Base-by-base conservation (phyloP, 2,888 invertebrate genomes). In the Melanophora roralis region DNA sequence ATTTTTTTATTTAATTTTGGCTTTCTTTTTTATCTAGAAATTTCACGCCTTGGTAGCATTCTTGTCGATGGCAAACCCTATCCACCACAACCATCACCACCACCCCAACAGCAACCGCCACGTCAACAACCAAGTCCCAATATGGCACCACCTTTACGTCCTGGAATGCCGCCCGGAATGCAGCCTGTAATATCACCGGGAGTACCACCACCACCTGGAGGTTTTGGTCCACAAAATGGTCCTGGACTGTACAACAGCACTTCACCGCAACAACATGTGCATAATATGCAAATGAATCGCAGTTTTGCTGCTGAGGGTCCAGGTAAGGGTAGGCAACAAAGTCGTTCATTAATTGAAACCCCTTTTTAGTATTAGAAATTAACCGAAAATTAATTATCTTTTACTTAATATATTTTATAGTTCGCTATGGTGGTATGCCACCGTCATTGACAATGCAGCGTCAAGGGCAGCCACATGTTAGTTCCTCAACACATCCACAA, bases 61-160 rank as follows among this genome's bases (percentile, higher is more conserved):
- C 94, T 96, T 49, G 96, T 96, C 78, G 96, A 96, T 90, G 96
- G 96, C 75, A 93, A 95, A 88, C 92, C 94, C 82, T 95, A 95
- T 91, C 93, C 94, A 36, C 86, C 91, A 19, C 89, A 91, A 4
- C 91, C 90, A 38, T 90, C 91, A 8, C 86, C 86, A 51, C 89
- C 88, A 16, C 89, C 89, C n/a, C 80, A 68, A 19, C 80, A 76
- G 43, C 76, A 76, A 43, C 76, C 72, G 53, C 76, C 64, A 38
- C 88, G 88, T 27, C 88, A 88, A 45, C 90, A 89, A 67, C 90
- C 87, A 77, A 89, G 89, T 79, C 90, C 89, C 14, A 89, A 89
- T 81, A 90, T 90, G 90, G 88, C 88, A 12, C 90, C 88, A 62
- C 90, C 89, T 7, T 71, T 89, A 57, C 84, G 89, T 4, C 88